Evolutionary conservation across 1,140 invertebrate species (phyloP), one percentile per base, ranked within the genome.

Genomic region (Leptinotarsa defecta): DNA sequence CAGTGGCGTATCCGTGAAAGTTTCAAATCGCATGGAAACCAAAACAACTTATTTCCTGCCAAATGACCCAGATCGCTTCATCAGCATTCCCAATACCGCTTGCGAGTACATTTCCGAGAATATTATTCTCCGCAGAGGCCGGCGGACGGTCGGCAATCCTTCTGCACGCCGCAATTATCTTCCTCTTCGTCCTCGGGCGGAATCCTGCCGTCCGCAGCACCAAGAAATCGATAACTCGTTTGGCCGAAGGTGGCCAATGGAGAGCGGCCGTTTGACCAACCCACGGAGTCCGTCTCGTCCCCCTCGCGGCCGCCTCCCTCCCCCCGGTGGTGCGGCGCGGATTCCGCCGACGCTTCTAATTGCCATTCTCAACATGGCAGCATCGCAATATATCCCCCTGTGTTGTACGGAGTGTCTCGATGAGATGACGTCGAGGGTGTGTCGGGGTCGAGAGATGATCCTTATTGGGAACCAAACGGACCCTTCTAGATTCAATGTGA

Each of bases 151-250:
- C 52, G 52, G 52, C 52, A 19, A 57, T 57, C 52, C 52, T 57
- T 17, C 52, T 57, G 52, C 52, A 17, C 17, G n/a, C 52, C 52
- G 52, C 52, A 43, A 70, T 70, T 70, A 48, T 52, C 43, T 20
- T 20, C 20, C 64, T 65, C 64, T 24, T 65, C 64, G 64, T 70
- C 68, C 43, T 69, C 68, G 48, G 22, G 68, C 48, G 48, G 68
- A 70, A 70, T 70, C 68, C 48, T 49, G 68, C 68, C 17, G 48
- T 70, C 68, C 34, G 48, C 65, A 3, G 73, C 74, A 49, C 65
- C 73, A 76, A 74, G 76, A 78, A 76, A 81, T 79, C 78, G 76
- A 81, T 81, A 81, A 81, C 80, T 75, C 73, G 78, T 79, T 81
- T 81, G 78, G 77, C 78, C 78, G 70, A 48, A 48, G 73, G 68